Percentiles rank a stretch among this genome's conserved stretches.
phyloP scores from a whole-genome alignment of 2,797 vertebrate species.

The Ambastaia sidthimunki region DNA sequence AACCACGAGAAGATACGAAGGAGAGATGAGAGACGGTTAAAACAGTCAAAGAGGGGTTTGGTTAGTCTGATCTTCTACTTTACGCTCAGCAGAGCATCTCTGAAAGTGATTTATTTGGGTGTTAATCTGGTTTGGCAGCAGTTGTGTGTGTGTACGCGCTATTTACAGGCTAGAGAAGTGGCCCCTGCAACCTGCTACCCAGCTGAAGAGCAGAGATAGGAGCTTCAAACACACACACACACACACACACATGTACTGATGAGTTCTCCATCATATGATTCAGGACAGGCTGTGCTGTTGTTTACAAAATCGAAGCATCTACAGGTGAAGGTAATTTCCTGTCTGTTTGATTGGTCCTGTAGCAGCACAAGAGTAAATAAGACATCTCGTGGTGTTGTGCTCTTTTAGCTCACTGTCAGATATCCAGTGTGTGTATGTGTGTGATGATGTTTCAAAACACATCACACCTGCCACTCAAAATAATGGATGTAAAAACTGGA shows the following conservation, averaged over 20 bases:
- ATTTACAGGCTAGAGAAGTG: constrained; percentile 54
- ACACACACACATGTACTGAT: constrained; percentile 14
- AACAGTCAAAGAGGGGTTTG: background rate
- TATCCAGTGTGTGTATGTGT: background rate
- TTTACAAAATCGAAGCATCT: constrained; percentile 28
- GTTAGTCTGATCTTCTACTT: constrained; percentile 32
- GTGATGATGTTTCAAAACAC: background rate
- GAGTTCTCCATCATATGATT: constrained; percentile 27
- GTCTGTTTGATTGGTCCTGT: constrained; percentile 9
- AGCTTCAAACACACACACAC: constrained; percentile 54
- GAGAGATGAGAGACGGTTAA: background rate
- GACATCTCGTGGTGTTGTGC: constrained; percentile 15
- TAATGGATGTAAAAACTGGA: background rate
- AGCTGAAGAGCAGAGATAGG: constrained; percentile 64
- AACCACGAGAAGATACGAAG: constrained; percentile 13
- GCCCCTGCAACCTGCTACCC: constrained; percentile 56
- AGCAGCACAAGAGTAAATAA: constrained; percentile 4
- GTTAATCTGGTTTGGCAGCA: constrained; percentile 58
- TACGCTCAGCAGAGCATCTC: constrained; percentile 43
- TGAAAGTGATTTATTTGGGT: constrained; percentile 61
- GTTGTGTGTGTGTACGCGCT: constrained; percentile 39
- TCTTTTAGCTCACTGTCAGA: constrained; percentile 60
- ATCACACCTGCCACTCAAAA: background rate
- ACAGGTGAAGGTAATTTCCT: constrained; percentile 33
- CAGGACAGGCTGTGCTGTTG: constrained; percentile 20